phyloP scores from a whole-genome alignment of 2,888 invertebrate genomes.

The Callosobruchus maculatus region DNA sequence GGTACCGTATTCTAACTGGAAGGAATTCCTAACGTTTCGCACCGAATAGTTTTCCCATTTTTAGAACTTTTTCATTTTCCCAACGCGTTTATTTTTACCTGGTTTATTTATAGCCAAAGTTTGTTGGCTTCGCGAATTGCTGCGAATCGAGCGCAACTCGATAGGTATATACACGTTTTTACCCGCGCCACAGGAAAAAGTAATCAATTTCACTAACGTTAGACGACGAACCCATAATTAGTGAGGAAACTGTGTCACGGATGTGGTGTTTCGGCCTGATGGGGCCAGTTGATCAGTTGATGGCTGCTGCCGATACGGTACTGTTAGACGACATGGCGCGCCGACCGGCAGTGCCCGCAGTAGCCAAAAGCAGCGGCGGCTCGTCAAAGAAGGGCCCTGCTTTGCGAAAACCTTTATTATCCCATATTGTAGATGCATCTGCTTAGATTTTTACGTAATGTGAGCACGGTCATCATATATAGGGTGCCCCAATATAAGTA shows the following conservation, averaged over 20 bases:
- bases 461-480: too few relatives aligned
- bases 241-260: conserved; percentile 17
- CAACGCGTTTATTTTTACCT: background rate
- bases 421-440: too few relatives aligned
- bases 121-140: background rate
- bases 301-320: background rate
- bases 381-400: too few relatives aligned
- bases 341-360: background rate
- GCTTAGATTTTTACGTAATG: too few relatives aligned
- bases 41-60: background rate
- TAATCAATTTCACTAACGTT: conserved; percentile 17
- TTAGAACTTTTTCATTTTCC: background rate
- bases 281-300: background rate
- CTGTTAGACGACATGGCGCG: background rate
- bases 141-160: background rate
- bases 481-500: too few relatives aligned
- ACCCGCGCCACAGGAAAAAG: conserved; percentile 10
- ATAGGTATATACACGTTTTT: background rate
- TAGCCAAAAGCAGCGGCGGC: background rate
- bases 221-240: conserved; percentile 16
- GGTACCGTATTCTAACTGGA: too few relatives aligned
- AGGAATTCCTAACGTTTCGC: too few relatives aligned
- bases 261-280: conserved; percentile 10
- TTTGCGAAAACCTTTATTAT: too few relatives aligned
- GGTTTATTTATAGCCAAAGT: background rate